A percentile compares a stretch with the other conserved stretches of the same genome.
These are phyloP conservation scores for Cinclus cinclus DNA, from an alignment of 2,113 vertebrate species.

Conservation along the genomic window DNA sequence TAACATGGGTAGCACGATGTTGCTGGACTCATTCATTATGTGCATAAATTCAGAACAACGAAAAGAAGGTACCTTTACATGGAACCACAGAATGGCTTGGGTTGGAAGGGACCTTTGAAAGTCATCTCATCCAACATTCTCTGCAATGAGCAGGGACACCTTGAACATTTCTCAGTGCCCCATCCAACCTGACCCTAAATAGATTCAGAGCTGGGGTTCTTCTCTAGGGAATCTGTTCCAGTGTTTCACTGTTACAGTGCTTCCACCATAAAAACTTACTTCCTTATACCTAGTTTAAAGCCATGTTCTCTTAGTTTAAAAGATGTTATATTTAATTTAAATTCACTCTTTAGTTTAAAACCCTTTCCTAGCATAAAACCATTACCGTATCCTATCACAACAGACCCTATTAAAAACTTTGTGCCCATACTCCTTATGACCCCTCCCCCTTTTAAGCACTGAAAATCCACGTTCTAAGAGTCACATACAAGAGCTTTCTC, in stretches of 20 bases:
- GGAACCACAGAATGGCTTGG: background rate
- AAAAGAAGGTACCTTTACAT: background rate
- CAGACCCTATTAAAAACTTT: background rate
- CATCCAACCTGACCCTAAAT: background rate
- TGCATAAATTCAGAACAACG: background rate
- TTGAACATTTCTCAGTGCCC: background rate
- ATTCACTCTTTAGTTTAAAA: background rate
- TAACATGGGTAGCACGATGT: background rate
- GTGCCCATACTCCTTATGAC: background rate
- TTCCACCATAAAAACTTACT: background rate
- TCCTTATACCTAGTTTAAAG: background rate
- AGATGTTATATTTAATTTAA: background rate
- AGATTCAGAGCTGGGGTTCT: background rate
- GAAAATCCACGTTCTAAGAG: background rate
- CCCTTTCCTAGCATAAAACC: background rate
- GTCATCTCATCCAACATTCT: background rate
- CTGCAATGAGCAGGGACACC: background rate
- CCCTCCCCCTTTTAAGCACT: fast-evolving
- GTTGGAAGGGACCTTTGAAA: background rate
- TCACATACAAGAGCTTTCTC: background rate
- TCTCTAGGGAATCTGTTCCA: background rate
- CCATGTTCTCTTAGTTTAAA: background rate
- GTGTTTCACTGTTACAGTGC: background rate
- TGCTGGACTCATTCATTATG: background rate
- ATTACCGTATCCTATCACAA: background rate